Percentiles rank a stretch among this genome's conserved stretches.
phyloP scores from a whole-genome alignment of 2,797 vertebrate species.

The Sphaeramia orbicularis region DNA sequence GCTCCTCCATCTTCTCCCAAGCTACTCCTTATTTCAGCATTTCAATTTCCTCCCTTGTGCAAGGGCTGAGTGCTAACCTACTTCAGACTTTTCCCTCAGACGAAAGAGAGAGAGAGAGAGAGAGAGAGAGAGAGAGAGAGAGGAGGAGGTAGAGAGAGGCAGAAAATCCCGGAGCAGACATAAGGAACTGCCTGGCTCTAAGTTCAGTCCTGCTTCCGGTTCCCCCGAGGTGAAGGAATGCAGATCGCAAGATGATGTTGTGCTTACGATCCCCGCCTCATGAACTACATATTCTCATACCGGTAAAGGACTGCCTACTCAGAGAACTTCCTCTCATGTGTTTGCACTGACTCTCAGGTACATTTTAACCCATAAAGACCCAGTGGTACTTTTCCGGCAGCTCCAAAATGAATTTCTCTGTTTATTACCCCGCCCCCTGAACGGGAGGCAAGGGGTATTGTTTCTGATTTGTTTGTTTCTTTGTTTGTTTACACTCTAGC shows the following conservation, averaged over 20 bases:
- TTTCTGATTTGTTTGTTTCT: too few species aligned
- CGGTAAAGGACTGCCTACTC: conserved; percentile 14
- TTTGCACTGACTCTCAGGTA: conserved; percentile 22
- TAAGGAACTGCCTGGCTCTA: conserved; percentile 25
- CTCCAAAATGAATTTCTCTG: too few species aligned
- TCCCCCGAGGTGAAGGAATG: conserved; percentile 47
- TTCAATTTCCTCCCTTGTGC: conserved; percentile 82
- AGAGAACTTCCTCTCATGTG: conserved; percentile 17
- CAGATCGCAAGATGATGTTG: conserved; percentile 42
- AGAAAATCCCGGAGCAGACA: conserved; percentile 18
- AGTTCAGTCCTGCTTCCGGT: conserved; percentile 42
- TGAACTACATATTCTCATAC: conserved; percentile 27
- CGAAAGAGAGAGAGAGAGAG: conserved; percentile 25
- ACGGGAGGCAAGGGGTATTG: too few species aligned
- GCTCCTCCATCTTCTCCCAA: conserved; percentile 78
- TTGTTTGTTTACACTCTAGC: too few species aligned
- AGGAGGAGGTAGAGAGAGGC: conserved; percentile 21
- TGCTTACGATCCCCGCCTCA: conserved; percentile 39
- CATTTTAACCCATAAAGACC: neutral
- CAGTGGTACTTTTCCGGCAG: too few species aligned
- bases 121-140: conserved; percentile 24
- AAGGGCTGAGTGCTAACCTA: conserved; percentile 73
- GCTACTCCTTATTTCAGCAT: conserved; percentile 80
- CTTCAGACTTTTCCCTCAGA: conserved; percentile 69
- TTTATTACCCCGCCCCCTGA: too few species aligned